Conservation (phyloP, 2,113 vertebrate genomes). For the Elephas maximus region DNA sequence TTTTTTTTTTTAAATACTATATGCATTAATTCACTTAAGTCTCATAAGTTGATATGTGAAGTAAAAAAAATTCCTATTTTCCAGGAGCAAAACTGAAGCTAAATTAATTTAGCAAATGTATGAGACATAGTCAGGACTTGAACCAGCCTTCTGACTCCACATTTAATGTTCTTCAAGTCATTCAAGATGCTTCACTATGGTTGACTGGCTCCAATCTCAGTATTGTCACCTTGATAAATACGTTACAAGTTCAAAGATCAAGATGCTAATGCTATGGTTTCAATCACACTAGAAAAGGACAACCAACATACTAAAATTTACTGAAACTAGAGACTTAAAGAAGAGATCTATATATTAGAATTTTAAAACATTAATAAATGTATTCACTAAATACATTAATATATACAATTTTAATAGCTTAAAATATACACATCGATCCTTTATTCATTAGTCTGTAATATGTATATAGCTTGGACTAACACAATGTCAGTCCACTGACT, state of each 20-base stretch:
- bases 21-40: not conserved
- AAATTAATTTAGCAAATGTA: not conserved
- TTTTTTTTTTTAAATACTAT: not conserved
- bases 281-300: not conserved
- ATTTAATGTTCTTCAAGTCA: not conserved
- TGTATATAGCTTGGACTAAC: not conserved
- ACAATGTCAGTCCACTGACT: not conserved
- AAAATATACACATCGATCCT: not conserved
- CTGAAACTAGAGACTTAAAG: not conserved
- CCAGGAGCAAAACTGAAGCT: not conserved
- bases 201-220: no score
- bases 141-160: not conserved
- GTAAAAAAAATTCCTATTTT: not conserved
- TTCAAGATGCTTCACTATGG: not conserved
- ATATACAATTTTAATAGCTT: not conserved
- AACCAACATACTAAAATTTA: not conserved
- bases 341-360: not conserved
- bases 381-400: not conserved
- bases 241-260: not conserved
- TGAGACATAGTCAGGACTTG: not conserved
- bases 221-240: not conserved
- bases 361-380: not conserved
- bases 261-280: not conserved
- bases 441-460: not conserved
- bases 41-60: not conserved